Conservation (phyloP, 2,888 invertebrate species). For the Acanthosepion esculentum region DNA sequence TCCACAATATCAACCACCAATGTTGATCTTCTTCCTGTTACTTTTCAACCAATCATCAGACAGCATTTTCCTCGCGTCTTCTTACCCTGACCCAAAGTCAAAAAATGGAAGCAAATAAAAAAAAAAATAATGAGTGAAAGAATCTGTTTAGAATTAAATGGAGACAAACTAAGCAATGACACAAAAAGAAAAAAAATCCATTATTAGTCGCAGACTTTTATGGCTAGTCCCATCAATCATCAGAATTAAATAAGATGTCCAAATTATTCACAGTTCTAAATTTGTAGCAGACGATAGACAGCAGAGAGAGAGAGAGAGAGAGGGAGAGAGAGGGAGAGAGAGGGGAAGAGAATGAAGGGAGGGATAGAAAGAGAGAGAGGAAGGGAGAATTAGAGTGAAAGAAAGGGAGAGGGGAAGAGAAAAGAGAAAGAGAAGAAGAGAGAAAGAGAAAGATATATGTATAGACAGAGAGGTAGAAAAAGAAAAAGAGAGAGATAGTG, state of each 20-base stretch:
- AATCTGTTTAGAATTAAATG: not conserved
- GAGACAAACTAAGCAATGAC: not conserved
- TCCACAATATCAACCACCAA: not conserved
- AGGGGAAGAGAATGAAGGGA: too few species aligned
- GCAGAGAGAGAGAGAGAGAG: too few species aligned
- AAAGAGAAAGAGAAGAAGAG: too few species aligned
- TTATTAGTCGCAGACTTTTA: not conserved
- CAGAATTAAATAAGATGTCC: not conserved
- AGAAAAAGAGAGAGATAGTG: too few species aligned
- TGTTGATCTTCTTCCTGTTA: not conserved
- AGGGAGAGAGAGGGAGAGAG: too few species aligned
- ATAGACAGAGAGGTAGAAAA: too few species aligned
- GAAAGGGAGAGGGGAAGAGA: too few species aligned
- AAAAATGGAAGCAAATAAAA: not conserved
- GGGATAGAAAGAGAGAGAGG: too few species aligned
- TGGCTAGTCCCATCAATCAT: not conserved
- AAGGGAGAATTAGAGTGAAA: too few species aligned
- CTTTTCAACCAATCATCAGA: not conserved
- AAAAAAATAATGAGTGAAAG: not conserved
- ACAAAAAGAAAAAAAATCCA: not conserved
- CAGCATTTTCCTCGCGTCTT: not conserved
- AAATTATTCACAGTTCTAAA: not conserved
- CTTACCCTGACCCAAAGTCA: not conserved
- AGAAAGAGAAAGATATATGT: too few species aligned
- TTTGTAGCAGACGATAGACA: not conserved